Evolutionary conservation across 2,113 vertebrate species (phyloP), one percentile per base, ranked within the genome.

Genomic region (Elephantulus edwardii): DNA sequence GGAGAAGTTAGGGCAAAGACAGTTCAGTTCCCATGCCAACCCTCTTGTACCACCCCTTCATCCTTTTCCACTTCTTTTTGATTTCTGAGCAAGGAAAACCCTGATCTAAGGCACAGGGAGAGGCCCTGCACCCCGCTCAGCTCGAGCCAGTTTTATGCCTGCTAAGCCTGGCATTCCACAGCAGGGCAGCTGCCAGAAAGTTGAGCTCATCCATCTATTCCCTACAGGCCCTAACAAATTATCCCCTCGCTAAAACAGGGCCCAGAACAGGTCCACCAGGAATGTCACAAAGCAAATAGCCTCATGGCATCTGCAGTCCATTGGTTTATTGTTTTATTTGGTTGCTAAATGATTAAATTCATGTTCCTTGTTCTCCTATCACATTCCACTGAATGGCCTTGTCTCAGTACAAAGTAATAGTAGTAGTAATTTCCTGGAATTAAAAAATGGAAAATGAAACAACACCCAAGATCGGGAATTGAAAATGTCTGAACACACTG

Each of bases 1-100:
- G 64, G 44, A 95, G 17, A 89, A 85, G 58, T 86, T 70, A 75
- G 71, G 82, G 64, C 35, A 86, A 42, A 72, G 56, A 44, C 42
- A 12, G 7, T 77, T 44, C 22, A 35, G 22, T 83, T 66, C 54
- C 35, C 7, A 11, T 33, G 12, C n/a, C 74, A 48, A 71, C 24
- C 42, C 33, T 54, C 70, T 64, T 24, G 28, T 30, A 46, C 46
- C 44, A 40, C 16, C 20, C 56, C 35, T 35, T 66, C 58, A 82
- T 35, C 38, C 38, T 54, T 83, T 79, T 26, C 10, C 54, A 9
- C 28, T 71, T 48, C n/a, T n/a, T 14, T 79, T 28, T 90, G 84
- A 28, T 72, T 75, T 88, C 26, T 71, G 42, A 85, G 56, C 8
- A 62, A 85, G 85, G 56, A 89, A 78, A 90, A 35, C 38, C 62